phyloP scores from a whole-genome alignment of 2,797 vertebrate species.

The Psittacula derbiana region DNA sequence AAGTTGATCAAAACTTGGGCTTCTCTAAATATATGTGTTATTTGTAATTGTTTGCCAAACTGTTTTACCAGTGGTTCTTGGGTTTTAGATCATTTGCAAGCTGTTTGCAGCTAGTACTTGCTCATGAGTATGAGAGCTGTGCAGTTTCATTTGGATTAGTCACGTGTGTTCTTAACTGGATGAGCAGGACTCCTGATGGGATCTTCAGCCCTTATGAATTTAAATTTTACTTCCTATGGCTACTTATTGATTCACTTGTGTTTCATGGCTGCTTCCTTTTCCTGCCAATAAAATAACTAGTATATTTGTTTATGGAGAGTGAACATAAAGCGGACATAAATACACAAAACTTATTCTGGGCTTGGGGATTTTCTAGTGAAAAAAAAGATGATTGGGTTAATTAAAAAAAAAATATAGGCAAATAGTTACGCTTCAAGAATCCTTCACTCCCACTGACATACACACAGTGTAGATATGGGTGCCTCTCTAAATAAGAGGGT shows the following conservation, averaged over 20 bases:
- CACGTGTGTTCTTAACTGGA: background rate
- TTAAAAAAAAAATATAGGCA: background rate
- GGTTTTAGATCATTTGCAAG: background rate
- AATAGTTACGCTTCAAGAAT: background rate
- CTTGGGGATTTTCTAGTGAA: background rate
- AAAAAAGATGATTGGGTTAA: background rate
- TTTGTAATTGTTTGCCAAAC: conserved; percentile 33
- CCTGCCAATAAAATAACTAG: background rate
- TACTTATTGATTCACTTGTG: background rate
- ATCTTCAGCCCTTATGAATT: background rate
- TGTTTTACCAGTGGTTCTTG: background rate
- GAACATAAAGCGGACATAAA: background rate
- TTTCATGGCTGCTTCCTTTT: background rate
- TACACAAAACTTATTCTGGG: background rate
- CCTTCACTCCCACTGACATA: background rate
- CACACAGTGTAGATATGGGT: rapidly evolving
- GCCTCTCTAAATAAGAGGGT: background rate
- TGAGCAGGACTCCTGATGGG: background rate
- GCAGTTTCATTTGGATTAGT: conserved; percentile 7
- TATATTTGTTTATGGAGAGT: background rate
- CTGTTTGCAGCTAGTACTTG: background rate
- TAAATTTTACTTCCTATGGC: background rate
- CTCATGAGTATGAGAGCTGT: background rate
- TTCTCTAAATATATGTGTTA: background rate
- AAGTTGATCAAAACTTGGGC: background rate